Base-by-base conservation (phyloP, 2,888 invertebrate genomes). In the Eupithecia exiguata region DNA sequence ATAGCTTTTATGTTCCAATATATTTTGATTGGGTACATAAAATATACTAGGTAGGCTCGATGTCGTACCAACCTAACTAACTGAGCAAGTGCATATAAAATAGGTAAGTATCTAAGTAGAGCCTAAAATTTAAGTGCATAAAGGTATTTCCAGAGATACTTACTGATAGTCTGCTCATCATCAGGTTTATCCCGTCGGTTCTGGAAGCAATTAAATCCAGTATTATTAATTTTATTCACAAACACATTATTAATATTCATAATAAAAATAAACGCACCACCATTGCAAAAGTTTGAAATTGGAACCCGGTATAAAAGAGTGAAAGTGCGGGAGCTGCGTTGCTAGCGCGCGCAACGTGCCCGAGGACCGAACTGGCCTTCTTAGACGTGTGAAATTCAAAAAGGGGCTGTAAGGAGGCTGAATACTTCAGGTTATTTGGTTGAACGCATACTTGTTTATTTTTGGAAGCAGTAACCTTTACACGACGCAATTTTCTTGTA, bases 81-180 rank as follows among this genome's bases (percentile, higher is more conserved):
- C 46, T 46, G 46, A 46, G 46, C 5, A 46, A 46, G 18, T 46
- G 18, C 16, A 3, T 14, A 2, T 3, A 12, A 40, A 40, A 5
- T n/a, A n/a, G n/a, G 3, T 14, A 36, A 3, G 4, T 36, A 36
- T 36, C 36, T 36, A 7, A 36, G 36, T 36, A 36, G 40, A 12
- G 12, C 43, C 43, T 43, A 43, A 5, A 43, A 16, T 43, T 46
- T 6, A 53, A 21, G 21, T 53, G 49, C 49, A 25, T 5, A 58
- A 58, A 53, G 4, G 58, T 58, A 21, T 21, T 53, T 25, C 5
- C 25, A 58, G 58, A 25, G 12, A 53, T 58, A 93, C 94, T 94
- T 82, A 95, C 95, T 94, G 74, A 93, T 89, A 68, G 94, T 92
- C 84, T 95, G 94, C 82, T 94, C 95, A 77, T 95, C 94, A 78